phyloP scores from a whole-genome alignment of 2,888 invertebrate genomes.

The Parochlus steinenii region DNA sequence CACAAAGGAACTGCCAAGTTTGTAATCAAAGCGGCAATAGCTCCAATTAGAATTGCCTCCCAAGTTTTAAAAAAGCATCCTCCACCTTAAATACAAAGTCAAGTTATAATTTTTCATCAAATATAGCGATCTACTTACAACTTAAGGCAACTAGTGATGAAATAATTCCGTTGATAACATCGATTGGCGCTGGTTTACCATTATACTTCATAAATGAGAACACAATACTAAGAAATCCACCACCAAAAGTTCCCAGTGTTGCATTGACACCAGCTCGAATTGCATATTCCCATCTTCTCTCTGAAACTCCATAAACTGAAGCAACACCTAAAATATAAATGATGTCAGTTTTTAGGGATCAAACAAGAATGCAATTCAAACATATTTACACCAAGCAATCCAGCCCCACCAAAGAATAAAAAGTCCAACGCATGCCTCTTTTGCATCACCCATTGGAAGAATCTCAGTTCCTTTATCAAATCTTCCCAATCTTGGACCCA shows the following conservation, averaged over 20 bases:
- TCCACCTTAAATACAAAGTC: too few species aligned
- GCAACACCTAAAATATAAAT: conserved; percentile 40
- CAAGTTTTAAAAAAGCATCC: not conserved
- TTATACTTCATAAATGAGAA: conserved; percentile 4
- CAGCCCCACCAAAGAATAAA: conserved; percentile 40
- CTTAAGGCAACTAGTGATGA: not conserved
- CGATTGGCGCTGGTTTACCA: too few species aligned
- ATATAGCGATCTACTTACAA: conserved; percentile 1
- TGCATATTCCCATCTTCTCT: conserved; percentile 35
- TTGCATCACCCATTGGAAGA: conserved; percentile 29
- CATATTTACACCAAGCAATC: too few species aligned
- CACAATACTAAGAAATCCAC: conserved; percentile 22
- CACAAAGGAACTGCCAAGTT: not conserved
- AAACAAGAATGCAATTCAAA: too few species aligned
- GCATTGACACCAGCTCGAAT: conserved; percentile 31
- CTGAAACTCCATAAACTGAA: conserved; percentile 22
- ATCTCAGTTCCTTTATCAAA: conserved; percentile 25
- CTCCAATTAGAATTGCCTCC: not conserved
- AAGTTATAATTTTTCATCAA: too few species aligned
- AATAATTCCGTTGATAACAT: conserved; percentile 4
- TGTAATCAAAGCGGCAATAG: not conserved
- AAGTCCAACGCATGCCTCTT: conserved; percentile 31
- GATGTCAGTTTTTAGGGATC: too few species aligned
- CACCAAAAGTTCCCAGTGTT: conserved; percentile 32
- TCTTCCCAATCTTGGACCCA: conserved; percentile 33